Percentiles rank a stretch among this genome's conserved stretches.
These are phyloP conservation scores for Benthosema pterotum DNA, from an alignment of 2,797 vertebrate species.

Conservation along the genomic window DNA sequence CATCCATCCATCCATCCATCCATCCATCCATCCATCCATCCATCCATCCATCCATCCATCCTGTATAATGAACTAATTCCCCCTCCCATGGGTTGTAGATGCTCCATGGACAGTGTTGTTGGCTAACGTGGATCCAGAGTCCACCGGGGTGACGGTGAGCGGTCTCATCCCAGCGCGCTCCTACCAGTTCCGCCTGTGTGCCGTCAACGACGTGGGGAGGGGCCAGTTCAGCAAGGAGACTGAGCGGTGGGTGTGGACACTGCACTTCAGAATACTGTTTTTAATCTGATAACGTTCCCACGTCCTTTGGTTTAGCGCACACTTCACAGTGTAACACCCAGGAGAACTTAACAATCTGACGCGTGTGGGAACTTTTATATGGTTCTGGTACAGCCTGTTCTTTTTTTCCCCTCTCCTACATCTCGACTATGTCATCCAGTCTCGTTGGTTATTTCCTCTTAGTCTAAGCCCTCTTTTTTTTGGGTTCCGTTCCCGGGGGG, in stretches of 20 bases:
- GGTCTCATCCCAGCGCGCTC: constrained; percentile 93
- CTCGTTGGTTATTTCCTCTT: constrained; percentile 46
- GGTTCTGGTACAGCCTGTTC: constrained; percentile 39
- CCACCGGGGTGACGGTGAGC: constrained; percentile 81
- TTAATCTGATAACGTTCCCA: neutral
- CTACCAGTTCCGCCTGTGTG: constrained; percentile 97
- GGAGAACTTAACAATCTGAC: constrained; percentile 10
- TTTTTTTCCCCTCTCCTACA: neutral
- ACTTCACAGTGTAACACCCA: neutral
- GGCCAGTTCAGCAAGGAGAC: constrained; percentile 98
- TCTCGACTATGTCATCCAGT: constrained; percentile 41
- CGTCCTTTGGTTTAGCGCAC: neutral
- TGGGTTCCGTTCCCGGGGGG: constrained; percentile 38
- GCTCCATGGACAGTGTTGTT: constrained; percentile 93
- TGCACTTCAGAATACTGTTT: constrained; percentile 9
- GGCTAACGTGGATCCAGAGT: constrained; percentile 90
- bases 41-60: no score
- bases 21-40: no score
- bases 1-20: no score
- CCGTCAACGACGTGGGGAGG: constrained; percentile 93
- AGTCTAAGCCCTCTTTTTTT: constrained; percentile 42
- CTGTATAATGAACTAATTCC: neutral
- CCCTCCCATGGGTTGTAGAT: constrained; percentile 70
- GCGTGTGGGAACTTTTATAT: constrained; percentile 33
- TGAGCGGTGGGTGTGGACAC: constrained; percentile 81